A percentile compares a stretch with the other conserved stretches of the same genome.
These are phyloP conservation scores for Brachionus manjavacas DNA, from an alignment of 1,140 invertebrate genomes.

Conservation along the genomic window DNA sequence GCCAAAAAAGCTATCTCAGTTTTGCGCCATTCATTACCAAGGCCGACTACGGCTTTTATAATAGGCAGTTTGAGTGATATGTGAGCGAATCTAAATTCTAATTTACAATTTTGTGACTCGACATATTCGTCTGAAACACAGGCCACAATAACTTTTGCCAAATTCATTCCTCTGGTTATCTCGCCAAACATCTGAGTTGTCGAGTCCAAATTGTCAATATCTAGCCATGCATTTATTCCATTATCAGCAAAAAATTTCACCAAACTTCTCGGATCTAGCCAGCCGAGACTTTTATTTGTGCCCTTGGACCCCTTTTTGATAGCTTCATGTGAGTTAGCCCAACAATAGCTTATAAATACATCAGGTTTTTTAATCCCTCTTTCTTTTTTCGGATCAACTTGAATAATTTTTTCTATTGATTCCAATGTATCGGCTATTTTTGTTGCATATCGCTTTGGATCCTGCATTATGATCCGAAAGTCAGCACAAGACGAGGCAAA, in stretches of 20 bases:
- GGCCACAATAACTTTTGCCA: constrained; percentile 24
- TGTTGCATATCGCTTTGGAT: constrained; percentile 46
- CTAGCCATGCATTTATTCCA: constrained; percentile 52
- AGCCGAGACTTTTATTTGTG: constrained; percentile 37
- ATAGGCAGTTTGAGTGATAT: constrained; percentile 4
- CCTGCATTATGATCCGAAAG: constrained; percentile 53
- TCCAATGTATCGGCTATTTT: constrained; percentile 48
- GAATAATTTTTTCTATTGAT: constrained; percentile 42
- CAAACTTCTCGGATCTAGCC: constrained; percentile 51
- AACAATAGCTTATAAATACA: constrained; percentile 53
- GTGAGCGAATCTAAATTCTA: constrained; percentile 14
- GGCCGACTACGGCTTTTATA: background rate
- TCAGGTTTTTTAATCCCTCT: constrained; percentile 29
- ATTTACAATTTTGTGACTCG: constrained; percentile 48
- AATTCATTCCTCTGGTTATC: constrained; percentile 3
- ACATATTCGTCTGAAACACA: constrained; percentile 47
- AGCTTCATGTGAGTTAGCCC: constrained; percentile 51
- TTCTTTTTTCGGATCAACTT: constrained; percentile 25
- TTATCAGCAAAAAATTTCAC: constrained; percentile 48
- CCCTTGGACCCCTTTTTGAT: constrained; percentile 46
- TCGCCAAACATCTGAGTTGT: background rate
- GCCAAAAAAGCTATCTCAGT: constrained; percentile 50
- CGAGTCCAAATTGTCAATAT: constrained; percentile 41
- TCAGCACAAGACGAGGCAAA: background rate
- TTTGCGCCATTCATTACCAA: constrained; percentile 41